Conservation (phyloP, 2,888 invertebrate species). For the Cenopis cana region DNA sequence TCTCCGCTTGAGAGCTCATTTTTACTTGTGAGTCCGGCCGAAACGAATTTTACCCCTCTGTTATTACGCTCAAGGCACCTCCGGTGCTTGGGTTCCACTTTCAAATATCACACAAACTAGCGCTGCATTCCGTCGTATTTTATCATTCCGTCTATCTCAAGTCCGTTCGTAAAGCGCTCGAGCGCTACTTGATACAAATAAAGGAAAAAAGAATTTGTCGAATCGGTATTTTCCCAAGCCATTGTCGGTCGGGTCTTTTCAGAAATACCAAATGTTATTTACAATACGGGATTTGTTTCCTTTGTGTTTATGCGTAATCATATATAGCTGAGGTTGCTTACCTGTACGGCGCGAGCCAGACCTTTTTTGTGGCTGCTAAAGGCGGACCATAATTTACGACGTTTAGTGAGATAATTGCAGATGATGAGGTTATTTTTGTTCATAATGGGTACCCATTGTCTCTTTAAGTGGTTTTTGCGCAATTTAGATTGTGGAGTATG, state of each 20-base stretch:
- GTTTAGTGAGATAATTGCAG: slow-evolving; percentile 74
- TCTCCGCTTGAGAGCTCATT: slow-evolving; percentile 20
- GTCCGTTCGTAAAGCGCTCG: slow-evolving; percentile 59
- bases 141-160: slow-evolving; percentile 46
- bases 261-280: slow-evolving; percentile 66
- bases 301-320: slow-evolving; percentile 51
- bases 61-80: slow-evolving; percentile 64
- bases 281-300: slow-evolving; percentile 63
- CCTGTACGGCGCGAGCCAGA: slow-evolving; percentile 62
- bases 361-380: slow-evolving; percentile 68
- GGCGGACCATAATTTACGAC: slow-evolving; percentile 75
- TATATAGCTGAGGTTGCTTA: slow-evolving; percentile 57
- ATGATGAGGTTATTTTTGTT: slow-evolving; percentile 66
- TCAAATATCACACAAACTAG: slow-evolving; percentile 59
- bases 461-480: slow-evolving; percentile 52
- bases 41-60: slow-evolving; percentile 74
- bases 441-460: slow-evolving; percentile 51
- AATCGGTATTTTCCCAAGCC: slow-evolving; percentile 70
- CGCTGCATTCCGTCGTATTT: slow-evolving; percentile 59
- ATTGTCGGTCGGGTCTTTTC: slow-evolving; percentile 68
- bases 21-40: slow-evolving; percentile 46
- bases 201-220: slow-evolving; percentile 66
- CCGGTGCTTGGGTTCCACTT: slow-evolving; percentile 61
- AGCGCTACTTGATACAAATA: slow-evolving; percentile 48
- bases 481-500: slow-evolving; percentile 42